A percentile compares a stretch with the other conserved stretches of the same genome.
Conservation (phyloP, 2,113 vertebrate species). For the Coturnix japonica region DNA sequence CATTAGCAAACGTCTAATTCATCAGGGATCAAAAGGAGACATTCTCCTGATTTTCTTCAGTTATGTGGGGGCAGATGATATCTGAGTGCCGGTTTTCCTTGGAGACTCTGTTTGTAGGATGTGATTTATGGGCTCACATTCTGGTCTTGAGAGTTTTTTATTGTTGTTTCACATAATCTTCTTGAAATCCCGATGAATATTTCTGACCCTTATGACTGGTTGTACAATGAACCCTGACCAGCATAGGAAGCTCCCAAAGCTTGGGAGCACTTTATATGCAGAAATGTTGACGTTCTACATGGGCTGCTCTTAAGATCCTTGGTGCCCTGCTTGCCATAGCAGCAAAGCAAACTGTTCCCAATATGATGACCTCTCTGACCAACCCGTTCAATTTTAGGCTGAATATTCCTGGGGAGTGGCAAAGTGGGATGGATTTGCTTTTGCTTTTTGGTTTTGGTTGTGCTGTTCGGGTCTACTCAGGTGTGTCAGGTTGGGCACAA, state of each 20-base stretch:
- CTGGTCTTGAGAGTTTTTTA: background rate
- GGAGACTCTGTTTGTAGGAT: background rate
- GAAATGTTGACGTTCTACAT: background rate
- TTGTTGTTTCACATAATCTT: background rate
- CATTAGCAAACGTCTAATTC: background rate
- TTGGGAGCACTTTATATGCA: background rate
- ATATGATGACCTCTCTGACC: background rate
- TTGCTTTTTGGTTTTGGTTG: background rate
- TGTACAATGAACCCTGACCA: background rate
- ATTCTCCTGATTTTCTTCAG: background rate
- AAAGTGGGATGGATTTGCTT: background rate
- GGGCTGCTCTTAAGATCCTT: background rate
- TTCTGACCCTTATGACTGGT: background rate
- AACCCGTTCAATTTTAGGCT: background rate
- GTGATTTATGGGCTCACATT: background rate
- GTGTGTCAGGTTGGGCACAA: background rate
- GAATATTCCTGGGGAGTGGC: background rate
- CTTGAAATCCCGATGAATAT: background rate
- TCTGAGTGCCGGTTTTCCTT: background rate
- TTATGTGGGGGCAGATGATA: background rate
- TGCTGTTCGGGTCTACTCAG: background rate
- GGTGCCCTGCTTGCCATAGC: background rate
- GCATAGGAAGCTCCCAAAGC: background rate
- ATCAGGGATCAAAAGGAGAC: background rate
- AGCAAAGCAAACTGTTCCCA: background rate